These are phyloP conservation scores for Diabrotica undecimpunctata DNA, from an alignment of 1,140 invertebrate genomes.

Conservation along the genomic window DNA sequence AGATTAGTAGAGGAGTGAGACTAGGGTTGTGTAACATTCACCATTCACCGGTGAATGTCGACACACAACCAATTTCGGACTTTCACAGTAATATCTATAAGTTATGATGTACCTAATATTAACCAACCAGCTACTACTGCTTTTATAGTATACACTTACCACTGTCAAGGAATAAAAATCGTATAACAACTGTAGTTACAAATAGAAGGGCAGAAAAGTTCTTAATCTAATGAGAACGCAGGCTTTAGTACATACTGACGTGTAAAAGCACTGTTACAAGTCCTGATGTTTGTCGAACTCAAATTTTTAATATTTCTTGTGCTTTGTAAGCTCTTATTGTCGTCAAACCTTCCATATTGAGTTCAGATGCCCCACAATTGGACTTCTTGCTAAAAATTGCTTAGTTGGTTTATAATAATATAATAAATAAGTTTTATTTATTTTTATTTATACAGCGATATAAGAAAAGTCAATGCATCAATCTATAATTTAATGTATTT, in stretches of 20 bases:
- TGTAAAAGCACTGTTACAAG: constrained; percentile 61
- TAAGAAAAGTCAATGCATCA: too few species aligned
- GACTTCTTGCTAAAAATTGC: constrained; percentile 49
- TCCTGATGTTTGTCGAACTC: constrained; percentile 81
- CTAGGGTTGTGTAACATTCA: too few species aligned
- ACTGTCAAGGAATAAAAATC: constrained; percentile 28
- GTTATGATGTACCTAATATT: not conserved
- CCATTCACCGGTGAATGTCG: too few species aligned
- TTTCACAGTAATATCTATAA: too few species aligned
- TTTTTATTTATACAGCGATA: too few species aligned
- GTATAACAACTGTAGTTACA: constrained; percentile 13
- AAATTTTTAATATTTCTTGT: constrained; percentile 69
- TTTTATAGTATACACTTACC: not conserved
- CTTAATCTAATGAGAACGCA: constrained; percentile 72
- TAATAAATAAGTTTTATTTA: too few species aligned
- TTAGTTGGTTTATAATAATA: too few species aligned
- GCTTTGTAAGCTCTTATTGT: constrained; percentile 84
- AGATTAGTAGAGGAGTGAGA: too few species aligned
- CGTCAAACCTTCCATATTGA: constrained; percentile 67
- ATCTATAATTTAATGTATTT: too few species aligned
- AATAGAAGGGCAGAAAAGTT: constrained; percentile 62
- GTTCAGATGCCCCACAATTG: constrained; percentile 67
- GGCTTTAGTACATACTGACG: constrained; percentile 59
- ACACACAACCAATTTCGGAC: too few species aligned
- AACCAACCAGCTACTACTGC: not conserved